Evolutionary conservation across 2,797 vertebrate species (phyloP).

Genomic region (Esox masquinongy): DNA sequence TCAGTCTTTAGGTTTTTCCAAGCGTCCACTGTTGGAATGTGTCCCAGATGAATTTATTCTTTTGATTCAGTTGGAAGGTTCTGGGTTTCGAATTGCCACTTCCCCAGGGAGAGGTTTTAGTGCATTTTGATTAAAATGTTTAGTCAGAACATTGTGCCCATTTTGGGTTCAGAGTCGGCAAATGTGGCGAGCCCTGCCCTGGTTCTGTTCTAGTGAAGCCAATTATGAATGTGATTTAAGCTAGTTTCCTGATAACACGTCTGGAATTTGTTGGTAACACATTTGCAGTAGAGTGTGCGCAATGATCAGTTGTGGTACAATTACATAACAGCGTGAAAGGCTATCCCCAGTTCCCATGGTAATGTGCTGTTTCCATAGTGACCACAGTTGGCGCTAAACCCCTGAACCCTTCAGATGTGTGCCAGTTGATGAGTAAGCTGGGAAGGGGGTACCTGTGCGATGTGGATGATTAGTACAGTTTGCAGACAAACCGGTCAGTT

Average conservation of each 20-base stretch:
- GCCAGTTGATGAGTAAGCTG: not conserved
- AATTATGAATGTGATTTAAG: not conserved
- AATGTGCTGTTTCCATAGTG: slow-evolving; percentile 71
- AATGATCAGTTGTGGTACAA: slow-evolving; percentile 46
- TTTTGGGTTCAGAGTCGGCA: not conserved
- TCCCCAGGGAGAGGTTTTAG: not conserved
- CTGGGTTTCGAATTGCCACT: not conserved
- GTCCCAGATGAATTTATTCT: not conserved
- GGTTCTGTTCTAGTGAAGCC: not conserved
- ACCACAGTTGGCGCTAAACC: slow-evolving; percentile 39
- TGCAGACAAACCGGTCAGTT: not conserved
- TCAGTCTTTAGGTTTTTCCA: not conserved
- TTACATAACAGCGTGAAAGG: slow-evolving; percentile 64
- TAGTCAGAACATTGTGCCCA: not conserved
- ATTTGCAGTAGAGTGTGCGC: slow-evolving; percentile 17
- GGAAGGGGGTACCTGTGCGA: not conserved
- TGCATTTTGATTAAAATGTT: not conserved
- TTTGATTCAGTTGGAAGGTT: not conserved
- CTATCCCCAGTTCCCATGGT: slow-evolving; percentile 70
- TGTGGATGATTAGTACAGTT: not conserved
- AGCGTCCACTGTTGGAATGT: not conserved
- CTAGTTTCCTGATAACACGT: not conserved
- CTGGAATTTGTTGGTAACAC: slow-evolving; percentile 15
- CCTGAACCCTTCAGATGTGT: slow-evolving; percentile 22
- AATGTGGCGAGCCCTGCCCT: not conserved